These are phyloP conservation scores for Heliocidaris erythrogramma DNA, from an alignment of 35 echinoderm and acorn worm genomes.

Conservation along the genomic window DNA sequence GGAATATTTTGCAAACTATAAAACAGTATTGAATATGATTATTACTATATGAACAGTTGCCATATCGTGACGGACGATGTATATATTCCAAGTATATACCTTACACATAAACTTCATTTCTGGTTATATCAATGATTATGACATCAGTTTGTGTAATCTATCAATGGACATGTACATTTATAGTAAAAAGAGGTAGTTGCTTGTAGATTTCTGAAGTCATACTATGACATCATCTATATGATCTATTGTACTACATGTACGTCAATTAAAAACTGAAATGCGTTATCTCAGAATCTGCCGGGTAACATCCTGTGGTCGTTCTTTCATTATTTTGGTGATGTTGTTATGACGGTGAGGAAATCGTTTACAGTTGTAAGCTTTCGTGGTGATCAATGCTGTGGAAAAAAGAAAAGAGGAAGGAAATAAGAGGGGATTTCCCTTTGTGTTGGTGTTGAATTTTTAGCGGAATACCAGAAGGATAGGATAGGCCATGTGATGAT, in stretches of 20 bases:
- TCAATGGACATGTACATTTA: neutral
- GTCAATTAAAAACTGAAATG: constrained; percentile 5
- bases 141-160: neutral
- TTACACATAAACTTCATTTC: neutral
- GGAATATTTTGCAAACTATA: neutral
- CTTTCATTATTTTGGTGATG: neutral
- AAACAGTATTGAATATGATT: neutral
- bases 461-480: neutral
- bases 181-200: neutral
- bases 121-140: neutral
- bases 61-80: neutral
- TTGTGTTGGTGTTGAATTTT: neutral
- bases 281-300: neutral
- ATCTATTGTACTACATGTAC: neutral
- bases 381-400: neutral
- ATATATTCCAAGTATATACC: neutral
- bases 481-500: neutral
- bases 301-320: neutral
- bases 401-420: neutral
- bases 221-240: neutral
- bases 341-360: constrained; percentile 15
- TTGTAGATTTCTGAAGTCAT: neutral
- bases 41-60: neutral
- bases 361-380: neutral
- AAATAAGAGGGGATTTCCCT: neutral